These are phyloP conservation scores for Phrynocephalus guinanensis DNA, from an alignment of 2,797 vertebrate species.

Conservation along the genomic window DNA sequence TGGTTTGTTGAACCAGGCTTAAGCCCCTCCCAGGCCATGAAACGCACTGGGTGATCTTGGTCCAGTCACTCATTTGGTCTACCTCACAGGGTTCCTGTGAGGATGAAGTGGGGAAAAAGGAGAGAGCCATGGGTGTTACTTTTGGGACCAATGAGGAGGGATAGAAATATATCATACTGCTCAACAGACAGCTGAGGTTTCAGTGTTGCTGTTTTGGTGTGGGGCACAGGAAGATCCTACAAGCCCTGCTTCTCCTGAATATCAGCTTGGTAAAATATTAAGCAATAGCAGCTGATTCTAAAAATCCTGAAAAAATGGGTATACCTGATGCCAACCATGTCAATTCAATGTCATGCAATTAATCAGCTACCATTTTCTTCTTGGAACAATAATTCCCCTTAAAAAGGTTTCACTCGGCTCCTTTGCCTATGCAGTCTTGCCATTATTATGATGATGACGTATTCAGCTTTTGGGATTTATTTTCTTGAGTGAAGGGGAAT, in stretches of 20 bases:
- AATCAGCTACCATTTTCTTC: background rate
- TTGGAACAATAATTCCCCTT: background rate
- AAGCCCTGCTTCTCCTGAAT: too few species aligned
- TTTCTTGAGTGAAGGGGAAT: background rate
- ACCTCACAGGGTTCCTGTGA: background rate
- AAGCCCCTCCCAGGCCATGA: too few species aligned
- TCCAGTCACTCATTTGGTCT: background rate
- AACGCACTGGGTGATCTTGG: background rate
- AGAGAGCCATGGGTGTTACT: background rate
- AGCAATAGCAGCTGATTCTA: background rate
- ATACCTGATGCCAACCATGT: background rate
- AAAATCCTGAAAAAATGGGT: background rate
- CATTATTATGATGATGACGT: background rate
- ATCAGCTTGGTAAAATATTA: too few species aligned
- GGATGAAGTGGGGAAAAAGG: background rate
- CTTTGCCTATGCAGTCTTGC: background rate
- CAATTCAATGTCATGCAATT: background rate
- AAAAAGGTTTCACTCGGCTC: background rate
- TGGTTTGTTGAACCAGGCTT: too few species aligned
- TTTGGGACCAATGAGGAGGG: background rate
- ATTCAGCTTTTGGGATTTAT: background rate
- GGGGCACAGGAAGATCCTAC: too few species aligned
- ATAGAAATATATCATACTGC: background rate
- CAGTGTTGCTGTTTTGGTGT: too few species aligned
- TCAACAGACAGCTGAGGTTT: background rate